These are phyloP conservation scores for Tapirus terrestris DNA, from an alignment of 2,113 vertebrate genomes.

Conservation along the genomic window DNA sequence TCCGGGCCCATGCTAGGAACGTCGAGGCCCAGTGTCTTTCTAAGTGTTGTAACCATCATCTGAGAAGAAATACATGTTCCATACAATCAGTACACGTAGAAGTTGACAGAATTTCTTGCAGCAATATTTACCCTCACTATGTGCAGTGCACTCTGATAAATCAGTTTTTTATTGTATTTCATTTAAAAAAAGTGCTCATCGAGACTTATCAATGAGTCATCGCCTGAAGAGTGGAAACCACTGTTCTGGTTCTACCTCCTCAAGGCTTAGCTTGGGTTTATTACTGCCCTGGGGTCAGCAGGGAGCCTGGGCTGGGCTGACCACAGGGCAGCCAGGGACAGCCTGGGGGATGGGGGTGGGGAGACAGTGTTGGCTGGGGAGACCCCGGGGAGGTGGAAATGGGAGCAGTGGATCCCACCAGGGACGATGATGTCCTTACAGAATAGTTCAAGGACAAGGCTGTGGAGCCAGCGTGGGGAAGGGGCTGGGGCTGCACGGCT, in stretches of 20 bases:
- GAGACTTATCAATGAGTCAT: neutral
- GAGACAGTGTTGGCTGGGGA: neutral
- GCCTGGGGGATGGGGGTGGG: neutral
- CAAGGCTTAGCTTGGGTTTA: neutral
- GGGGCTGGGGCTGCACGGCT: neutral
- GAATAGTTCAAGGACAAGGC: neutral
- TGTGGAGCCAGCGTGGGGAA: neutral
- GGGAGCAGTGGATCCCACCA: neutral
- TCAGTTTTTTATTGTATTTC: neutral
- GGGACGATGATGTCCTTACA: neutral
- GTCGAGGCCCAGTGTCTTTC: neutral
- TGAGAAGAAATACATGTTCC: neutral
- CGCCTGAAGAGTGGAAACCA: neutral
- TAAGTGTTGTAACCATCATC: neutral
- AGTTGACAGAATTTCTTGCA: neutral
- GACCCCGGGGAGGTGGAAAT: neutral
- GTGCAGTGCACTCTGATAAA: neutral
- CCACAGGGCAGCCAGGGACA: accelerated
- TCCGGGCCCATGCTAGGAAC: neutral
- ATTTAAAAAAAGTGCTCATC: neutral
- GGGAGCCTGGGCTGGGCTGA: neutral
- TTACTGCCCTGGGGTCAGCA: neutral
- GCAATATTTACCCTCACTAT: neutral
- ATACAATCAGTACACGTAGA: neutral
- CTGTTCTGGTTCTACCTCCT: neutral